Conservation (phyloP, 1,140 invertebrate genomes). For the Lordiphosa mommai region DNA sequence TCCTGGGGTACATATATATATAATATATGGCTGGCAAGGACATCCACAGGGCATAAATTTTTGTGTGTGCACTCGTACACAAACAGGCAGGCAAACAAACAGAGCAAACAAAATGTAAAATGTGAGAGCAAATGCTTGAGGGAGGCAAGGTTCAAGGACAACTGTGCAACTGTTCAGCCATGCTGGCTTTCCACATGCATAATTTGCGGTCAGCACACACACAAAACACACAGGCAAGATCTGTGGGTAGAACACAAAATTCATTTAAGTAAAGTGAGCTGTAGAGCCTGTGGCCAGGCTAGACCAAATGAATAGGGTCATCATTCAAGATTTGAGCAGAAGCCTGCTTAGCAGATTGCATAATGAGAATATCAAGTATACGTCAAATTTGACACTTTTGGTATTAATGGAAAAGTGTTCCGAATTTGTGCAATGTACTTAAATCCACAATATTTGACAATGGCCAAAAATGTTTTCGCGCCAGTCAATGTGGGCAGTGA, state of each 20-base stretch:
- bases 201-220: slow-evolving; percentile 63
- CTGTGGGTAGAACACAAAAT: slow-evolving; percentile 13
- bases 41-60: slow-evolving; percentile 40
- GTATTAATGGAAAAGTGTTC: too few species aligned
- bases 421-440: too few species aligned
- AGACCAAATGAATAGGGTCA: slow-evolving; percentile 18
- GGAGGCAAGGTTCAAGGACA: slow-evolving; percentile 59
- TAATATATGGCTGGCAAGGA: slow-evolving; percentile 25
- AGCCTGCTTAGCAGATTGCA: slow-evolving; percentile 12
- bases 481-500: too few species aligned
- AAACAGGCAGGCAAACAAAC: slow-evolving; percentile 37
- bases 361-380: slow-evolving; percentile 25
- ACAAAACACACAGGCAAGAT: slow-evolving; percentile 12
- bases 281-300: slow-evolving; percentile 13
- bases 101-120: slow-evolving; percentile 56
- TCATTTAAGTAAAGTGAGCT: slow-evolving; percentile 41
- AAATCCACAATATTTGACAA: too few species aligned
- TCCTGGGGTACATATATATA: slow-evolving; percentile 20
- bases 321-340: slow-evolving; percentile 26
- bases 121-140: slow-evolving; percentile 19
- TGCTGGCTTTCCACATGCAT: slow-evolving; percentile 52
- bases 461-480: too few species aligned
- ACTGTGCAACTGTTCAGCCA: slow-evolving; percentile 38
- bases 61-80: slow-evolving; percentile 9
- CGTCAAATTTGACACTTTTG: slow-evolving; percentile 2